Evolutionary conservation across 2,888 invertebrate genomes (phyloP).

Genomic region (Ametastegia equiseti): DNA sequence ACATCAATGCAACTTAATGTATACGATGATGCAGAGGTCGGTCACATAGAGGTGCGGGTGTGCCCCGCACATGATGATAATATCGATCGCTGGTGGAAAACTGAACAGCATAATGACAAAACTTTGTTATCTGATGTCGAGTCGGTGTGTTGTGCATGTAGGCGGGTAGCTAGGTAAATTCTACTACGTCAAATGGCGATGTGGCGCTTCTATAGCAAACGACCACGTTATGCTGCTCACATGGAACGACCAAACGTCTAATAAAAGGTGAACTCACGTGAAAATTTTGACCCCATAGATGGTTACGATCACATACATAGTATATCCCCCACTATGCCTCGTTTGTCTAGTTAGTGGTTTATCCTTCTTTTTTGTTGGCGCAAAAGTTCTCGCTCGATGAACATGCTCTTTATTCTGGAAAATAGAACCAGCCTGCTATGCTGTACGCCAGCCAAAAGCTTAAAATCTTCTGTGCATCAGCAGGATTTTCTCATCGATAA

Average conservation of each 20-base stretch:
- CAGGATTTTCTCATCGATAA: neutral
- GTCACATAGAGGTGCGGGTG: neutral
- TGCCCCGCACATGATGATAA: neutral
- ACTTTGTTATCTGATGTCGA: slow-evolving; percentile 38
- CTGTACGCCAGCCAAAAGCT: neutral
- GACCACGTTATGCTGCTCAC: neutral
- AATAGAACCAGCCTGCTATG: neutral
- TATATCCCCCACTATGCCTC: no score
- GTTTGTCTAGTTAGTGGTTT: neutral
- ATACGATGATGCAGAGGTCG: neutral
- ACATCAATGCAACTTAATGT: neutral
- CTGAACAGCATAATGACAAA: slow-evolving; percentile 28
- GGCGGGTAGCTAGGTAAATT: neutral
- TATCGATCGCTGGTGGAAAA: slow-evolving; percentile 18
- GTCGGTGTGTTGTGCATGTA: no score
- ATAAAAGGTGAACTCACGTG: slow-evolving; percentile 27
- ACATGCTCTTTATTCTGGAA: neutral
- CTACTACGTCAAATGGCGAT: neutral
- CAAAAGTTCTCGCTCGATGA: neutral
- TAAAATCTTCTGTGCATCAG: neutral
- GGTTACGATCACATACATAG: neutral
- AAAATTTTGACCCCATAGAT: slow-evolving; percentile 27
- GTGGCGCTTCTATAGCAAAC: neutral
- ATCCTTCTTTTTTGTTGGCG: neutral
- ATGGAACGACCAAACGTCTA: neutral